Evolutionary conservation across 2,113 vertebrate species (phyloP).

Genomic region (Pedetes capensis): DNA sequence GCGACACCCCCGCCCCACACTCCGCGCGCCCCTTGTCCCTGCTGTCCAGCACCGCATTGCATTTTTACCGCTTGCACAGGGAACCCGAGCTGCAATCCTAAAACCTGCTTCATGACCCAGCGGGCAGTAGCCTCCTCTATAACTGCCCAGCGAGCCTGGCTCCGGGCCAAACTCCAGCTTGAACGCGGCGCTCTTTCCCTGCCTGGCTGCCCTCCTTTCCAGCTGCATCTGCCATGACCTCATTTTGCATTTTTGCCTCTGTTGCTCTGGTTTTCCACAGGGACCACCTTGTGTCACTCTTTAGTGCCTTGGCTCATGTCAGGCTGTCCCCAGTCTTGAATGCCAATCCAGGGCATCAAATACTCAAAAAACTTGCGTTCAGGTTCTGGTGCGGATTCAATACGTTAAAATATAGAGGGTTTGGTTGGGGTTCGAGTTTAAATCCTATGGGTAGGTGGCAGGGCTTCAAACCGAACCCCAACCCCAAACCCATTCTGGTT

Average conservation of each 20-base stretch:
- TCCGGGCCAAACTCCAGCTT: neutral
- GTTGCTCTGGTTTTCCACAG: neutral
- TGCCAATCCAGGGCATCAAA: too few species aligned
- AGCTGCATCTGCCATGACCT: neutral
- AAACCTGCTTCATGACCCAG: fast-evolving
- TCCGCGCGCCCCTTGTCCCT: neutral
- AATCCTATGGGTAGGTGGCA: too few species aligned
- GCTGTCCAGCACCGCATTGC: fast-evolving
- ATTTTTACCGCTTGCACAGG: neutral
- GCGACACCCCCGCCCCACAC: neutral
- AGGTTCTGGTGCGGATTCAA: too few species aligned
- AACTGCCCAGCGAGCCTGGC: neutral
- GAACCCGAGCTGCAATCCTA: neutral
- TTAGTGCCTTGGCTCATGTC: neutral
- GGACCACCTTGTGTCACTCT: fast-evolving
- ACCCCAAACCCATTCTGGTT: too few species aligned
- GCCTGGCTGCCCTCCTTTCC: neutral
- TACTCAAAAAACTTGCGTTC: too few species aligned
- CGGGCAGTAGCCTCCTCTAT: fast-evolving
- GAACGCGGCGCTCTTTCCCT: neutral
- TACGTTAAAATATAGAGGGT: too few species aligned
- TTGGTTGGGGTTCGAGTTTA: too few species aligned
- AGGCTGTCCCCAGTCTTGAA: neutral
- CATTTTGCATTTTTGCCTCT: fast-evolving
- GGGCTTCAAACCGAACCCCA: too few species aligned